A percentile compares a stretch with the other conserved stretches of the same genome.
Evolutionary conservation across 2,888 invertebrate genomes (phyloP).

Genomic region (Sarcophaga caerulescens): DNA sequence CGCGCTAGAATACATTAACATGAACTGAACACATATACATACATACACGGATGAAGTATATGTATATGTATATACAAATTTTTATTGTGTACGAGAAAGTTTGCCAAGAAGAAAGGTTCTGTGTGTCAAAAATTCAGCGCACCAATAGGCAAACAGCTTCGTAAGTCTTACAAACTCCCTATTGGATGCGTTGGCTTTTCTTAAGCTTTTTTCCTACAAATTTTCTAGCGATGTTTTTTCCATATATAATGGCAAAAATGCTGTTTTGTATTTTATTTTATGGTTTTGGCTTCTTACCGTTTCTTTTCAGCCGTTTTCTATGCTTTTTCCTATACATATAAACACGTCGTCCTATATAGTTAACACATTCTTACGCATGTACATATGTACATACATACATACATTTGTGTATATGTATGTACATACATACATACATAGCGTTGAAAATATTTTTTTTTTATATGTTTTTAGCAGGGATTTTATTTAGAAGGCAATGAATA

Average conservation of each 20-base stretch:
- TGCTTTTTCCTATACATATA: background rate
- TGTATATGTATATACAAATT: background rate
- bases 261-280: constrained; percentile 38
- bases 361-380: background rate
- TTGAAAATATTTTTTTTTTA: background rate
- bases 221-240: constrained; percentile 48
- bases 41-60: background rate
- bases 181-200: constrained; percentile 55
- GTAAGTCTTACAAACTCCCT: constrained; percentile 53
- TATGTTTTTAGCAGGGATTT: constrained; percentile 25
- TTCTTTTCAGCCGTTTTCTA: background rate
- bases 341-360: background rate
- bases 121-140: constrained; percentile 41
- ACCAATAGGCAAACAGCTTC: constrained; percentile 54
- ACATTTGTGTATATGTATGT: too few relatives aligned
- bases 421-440: background rate
- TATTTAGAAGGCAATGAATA: constrained; percentile 22
- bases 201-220: constrained; percentile 21
- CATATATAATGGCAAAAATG: constrained; percentile 41
- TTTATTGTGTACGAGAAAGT: background rate
- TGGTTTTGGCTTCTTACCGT: constrained; percentile 49
- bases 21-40: background rate
- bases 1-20: constrained; percentile 30
- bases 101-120: constrained; percentile 27
- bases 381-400: background rate